Conservation (phyloP, 2,113 vertebrate genomes). For the Charina bottae region DNA sequence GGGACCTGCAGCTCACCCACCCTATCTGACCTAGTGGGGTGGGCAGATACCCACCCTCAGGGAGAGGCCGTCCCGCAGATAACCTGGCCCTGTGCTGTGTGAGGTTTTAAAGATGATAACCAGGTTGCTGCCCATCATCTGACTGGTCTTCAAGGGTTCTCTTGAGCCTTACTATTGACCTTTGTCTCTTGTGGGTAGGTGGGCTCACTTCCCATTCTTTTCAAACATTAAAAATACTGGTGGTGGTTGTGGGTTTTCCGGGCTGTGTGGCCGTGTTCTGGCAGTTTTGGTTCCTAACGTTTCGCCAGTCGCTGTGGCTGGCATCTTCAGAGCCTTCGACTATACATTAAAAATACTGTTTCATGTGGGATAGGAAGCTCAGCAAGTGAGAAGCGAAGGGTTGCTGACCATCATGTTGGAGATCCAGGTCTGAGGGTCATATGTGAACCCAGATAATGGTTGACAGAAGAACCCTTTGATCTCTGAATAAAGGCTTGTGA, state of each 20-base stretch:
- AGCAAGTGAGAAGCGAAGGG: neutral
- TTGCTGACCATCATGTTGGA: neutral
- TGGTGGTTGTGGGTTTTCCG: too few relatives aligned
- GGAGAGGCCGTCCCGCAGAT: neutral
- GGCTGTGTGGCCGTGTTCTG: too few relatives aligned
- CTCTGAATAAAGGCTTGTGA: neutral
- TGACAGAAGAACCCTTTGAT: neutral
- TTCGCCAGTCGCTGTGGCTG: too few relatives aligned
- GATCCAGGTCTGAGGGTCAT: neutral
- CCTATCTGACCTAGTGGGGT: neutral
- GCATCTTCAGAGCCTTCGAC: too few relatives aligned
- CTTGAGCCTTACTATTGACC: neutral
- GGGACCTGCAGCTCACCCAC: neutral
- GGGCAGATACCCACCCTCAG: neutral
- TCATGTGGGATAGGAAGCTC: neutral
- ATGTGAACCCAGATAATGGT: neutral
- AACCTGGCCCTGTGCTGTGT: neutral
- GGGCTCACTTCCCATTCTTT: neutral
- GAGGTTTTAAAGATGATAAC: neutral
- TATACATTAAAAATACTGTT: neutral
- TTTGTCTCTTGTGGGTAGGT: neutral
- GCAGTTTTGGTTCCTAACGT: too few relatives aligned
- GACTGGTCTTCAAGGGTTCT: neutral
- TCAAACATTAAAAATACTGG: neutral
- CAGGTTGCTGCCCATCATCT: neutral